Base-by-base conservation (phyloP, 2,113 vertebrate genomes). In the Scytalopus superciliaris region DNA sequence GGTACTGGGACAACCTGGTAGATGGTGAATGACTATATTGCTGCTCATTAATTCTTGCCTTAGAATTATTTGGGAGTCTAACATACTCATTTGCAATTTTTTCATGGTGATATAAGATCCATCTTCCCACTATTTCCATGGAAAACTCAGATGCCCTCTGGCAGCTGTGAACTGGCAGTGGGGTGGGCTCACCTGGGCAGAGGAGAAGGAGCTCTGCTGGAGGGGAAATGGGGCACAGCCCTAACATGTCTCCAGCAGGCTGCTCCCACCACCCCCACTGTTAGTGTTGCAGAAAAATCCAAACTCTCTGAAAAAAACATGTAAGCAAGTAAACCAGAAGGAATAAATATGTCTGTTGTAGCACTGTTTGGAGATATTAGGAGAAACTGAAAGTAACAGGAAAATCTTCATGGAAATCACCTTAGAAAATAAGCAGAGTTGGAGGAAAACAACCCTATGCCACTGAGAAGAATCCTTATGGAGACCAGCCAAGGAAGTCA, bases 1-100 rank as follows among this genome's bases (percentile, higher is more conserved):
- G 3, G 52, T 52, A 42, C 50, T 50, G 35, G 67, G 47, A 47
- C 9, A 15, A 37, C 4, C 33, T 1, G 0, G 53, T 44, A 56
- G 44, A 47, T 10, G 14, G n/a, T 15, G 42, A 70, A 56, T 0
- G 0, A 52, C 39, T 35, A 2, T 55, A 19, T n/a, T 44, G 25
- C 19, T 89, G 76, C 39, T 94, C 37, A 1, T 81, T 84, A 79
- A 37, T 88, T 86, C 80, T 89, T 3, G 3, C 39, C 64, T 55
- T 52, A 86, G 56, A 59, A 63, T 44, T 31, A 42, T 81, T 67
- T 62, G 23, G 30, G 40, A 88, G 24, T n/a, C 16, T 72, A 44
- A 60, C 3, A 1, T 56, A 74, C 44, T 80, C 72, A 39, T 59
- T 70, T 69, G 19, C 73, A 91, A 3, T 72, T 84, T 92, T 92